Conservation (phyloP, 2,113 vertebrate genomes). For the Origma solitaria region DNA sequence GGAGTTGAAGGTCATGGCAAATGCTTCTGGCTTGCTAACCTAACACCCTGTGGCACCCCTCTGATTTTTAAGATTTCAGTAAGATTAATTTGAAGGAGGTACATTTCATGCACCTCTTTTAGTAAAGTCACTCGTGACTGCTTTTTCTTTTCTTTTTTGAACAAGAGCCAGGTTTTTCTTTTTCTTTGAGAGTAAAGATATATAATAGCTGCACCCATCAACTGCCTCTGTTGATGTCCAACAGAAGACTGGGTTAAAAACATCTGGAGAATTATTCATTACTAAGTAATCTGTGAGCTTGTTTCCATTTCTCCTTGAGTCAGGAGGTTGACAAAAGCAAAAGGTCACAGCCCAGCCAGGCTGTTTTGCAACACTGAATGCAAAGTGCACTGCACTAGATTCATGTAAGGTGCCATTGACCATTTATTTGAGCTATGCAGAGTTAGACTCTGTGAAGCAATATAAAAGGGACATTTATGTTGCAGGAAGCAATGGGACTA, state of each 20-base stretch:
- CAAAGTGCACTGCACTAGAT: neutral
- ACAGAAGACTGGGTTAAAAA: slow-evolving; percentile 24
- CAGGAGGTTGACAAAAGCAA: slow-evolving; percentile 22
- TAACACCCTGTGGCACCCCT: slow-evolving; percentile 5
- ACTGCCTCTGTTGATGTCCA: neutral
- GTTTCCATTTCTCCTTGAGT: slow-evolving; percentile 32
- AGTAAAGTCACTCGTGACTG: neutral
- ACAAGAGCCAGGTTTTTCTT: neutral
- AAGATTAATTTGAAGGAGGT: slow-evolving; percentile 3
- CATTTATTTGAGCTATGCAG: neutral
- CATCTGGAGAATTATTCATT: slow-evolving; percentile 49
- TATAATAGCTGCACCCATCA: neutral
- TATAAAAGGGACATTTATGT: neutral
- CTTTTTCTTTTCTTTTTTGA: neutral
- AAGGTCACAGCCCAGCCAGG: neutral
- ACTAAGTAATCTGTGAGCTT: slow-evolving; percentile 34
- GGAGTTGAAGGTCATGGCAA: neutral
- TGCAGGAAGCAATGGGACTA: neutral
- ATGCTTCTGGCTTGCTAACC: slow-evolving; percentile 27
- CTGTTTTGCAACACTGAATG: neutral
- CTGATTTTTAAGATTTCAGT: neutral
- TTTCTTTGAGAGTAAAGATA: neutral
- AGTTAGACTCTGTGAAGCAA: neutral
- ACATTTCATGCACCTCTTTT: neutral
- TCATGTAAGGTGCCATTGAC: neutral